phyloP scores from a whole-genome alignment of 2,113 vertebrate species.

The Pangasianodon hypophthalmus region DNA sequence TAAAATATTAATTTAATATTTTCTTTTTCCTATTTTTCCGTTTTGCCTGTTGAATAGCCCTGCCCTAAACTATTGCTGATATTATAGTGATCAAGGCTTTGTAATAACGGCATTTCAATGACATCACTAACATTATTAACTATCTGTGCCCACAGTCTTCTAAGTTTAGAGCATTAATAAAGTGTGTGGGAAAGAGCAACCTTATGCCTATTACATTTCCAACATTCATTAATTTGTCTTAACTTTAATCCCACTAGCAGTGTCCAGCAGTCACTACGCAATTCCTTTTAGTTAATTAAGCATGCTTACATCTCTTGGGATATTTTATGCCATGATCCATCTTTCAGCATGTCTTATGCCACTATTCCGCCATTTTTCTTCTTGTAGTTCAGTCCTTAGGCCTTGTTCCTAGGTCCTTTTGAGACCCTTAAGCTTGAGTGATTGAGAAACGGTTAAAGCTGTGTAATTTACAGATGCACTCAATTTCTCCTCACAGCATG shows the following conservation, averaged over 20 bases:
- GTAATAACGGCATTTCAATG: background rate
- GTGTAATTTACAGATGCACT: background rate
- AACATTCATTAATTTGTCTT: background rate
- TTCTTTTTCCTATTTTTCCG: background rate
- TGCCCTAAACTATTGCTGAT: background rate
- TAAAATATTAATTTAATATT: too few relatives aligned
- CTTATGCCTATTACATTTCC: background rate
- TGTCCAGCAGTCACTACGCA: background rate
- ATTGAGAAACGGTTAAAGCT: background rate
- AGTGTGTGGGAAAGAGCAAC: background rate
- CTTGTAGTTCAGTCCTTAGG: background rate
- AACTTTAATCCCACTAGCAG: constrained; percentile 14
- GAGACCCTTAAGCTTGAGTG: background rate
- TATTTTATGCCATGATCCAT: background rate
- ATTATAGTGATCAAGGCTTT: background rate
- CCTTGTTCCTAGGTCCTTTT: background rate
- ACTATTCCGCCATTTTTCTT: background rate
- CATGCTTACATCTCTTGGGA: background rate
- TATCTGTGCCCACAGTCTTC: background rate
- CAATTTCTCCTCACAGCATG: background rate
- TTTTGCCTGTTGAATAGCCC: background rate
- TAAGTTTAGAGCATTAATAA: constrained; percentile 18
- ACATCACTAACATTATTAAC: background rate
- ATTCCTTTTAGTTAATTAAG: constrained; percentile 6
- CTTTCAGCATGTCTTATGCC: background rate